phyloP scores from a whole-genome alignment of 2,113 vertebrate species.

The Sialia sialis region DNA sequence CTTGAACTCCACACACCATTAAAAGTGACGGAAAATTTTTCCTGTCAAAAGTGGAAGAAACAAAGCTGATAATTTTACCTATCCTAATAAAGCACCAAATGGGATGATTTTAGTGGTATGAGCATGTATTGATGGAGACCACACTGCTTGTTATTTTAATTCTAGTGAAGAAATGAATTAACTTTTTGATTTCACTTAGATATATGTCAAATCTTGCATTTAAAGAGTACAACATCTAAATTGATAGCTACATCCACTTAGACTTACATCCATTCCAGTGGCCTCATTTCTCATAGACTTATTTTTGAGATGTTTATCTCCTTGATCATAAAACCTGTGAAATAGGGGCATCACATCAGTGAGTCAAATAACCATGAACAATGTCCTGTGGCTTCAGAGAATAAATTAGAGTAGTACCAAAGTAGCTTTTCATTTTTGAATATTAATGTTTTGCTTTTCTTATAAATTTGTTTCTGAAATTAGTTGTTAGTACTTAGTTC shows the following conservation, averaged over 20 bases:
- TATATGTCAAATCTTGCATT: background rate
- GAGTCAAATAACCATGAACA: background rate
- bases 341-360: background rate
- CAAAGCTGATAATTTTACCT: background rate
- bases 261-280: background rate
- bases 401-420: background rate
- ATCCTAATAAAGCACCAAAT: background rate
- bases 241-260: background rate
- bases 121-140: background rate
- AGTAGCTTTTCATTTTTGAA: background rate
- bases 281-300: background rate
- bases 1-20: background rate
- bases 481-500: background rate
- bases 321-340: background rate
- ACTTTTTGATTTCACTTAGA: background rate
- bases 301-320: slow-evolving; percentile 6
- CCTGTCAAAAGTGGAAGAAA: background rate
- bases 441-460: background rate
- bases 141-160: background rate
- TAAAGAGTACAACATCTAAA: background rate
- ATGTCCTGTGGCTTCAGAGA: background rate
- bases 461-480: background rate
- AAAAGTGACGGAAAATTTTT: background rate
- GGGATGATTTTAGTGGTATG: background rate
- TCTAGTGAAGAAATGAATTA: background rate